phyloP scores from a whole-genome alignment of 2,888 invertebrate genomes.

The Dendrolimus pini region DNA sequence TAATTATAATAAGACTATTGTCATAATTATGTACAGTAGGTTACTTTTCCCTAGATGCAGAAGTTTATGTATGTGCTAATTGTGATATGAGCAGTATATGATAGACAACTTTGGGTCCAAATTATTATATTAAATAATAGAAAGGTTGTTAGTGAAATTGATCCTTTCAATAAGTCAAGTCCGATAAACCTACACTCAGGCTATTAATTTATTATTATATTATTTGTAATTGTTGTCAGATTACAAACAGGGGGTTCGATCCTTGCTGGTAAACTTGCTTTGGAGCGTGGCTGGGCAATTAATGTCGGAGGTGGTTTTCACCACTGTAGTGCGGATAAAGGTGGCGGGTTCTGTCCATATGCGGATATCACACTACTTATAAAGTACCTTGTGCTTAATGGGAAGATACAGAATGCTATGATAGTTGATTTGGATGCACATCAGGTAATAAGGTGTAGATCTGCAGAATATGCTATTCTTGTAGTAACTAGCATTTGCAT shows the following conservation, averaged over 20 bases:
- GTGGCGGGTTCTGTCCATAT: slow-evolving; percentile 94
- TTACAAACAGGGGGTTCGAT: slow-evolving; percentile 90
- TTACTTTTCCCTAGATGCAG: too few relatives aligned
- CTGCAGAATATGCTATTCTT: background rate
- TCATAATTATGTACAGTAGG: too few relatives aligned
- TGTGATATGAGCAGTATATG: too few relatives aligned
- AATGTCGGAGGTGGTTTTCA: slow-evolving; percentile 96
- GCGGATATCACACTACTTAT: slow-evolving; percentile 91
- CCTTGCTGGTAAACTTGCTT: slow-evolving; percentile 87
- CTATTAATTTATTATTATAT: too few relatives aligned
- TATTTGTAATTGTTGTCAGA: slow-evolving; percentile 34
- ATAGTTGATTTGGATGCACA: slow-evolving; percentile 95
- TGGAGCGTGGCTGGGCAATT: slow-evolving; percentile 91
- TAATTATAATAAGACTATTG: too few relatives aligned
- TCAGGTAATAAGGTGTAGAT: slow-evolving; percentile 75
- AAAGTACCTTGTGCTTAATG: slow-evolving; percentile 77
- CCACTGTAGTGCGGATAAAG: slow-evolving; percentile 85
- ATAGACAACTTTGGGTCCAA: too few relatives aligned
- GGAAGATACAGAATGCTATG: slow-evolving; percentile 82
- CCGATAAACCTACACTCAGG: too few relatives aligned
- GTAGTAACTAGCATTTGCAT: background rate
- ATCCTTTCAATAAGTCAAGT: too few relatives aligned
- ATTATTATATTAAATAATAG: too few relatives aligned
- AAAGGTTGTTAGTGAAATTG: too few relatives aligned
- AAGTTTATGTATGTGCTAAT: too few relatives aligned